Conservation (phyloP, 1,140 invertebrate genomes). For the Zaprionus ornatus region DNA sequence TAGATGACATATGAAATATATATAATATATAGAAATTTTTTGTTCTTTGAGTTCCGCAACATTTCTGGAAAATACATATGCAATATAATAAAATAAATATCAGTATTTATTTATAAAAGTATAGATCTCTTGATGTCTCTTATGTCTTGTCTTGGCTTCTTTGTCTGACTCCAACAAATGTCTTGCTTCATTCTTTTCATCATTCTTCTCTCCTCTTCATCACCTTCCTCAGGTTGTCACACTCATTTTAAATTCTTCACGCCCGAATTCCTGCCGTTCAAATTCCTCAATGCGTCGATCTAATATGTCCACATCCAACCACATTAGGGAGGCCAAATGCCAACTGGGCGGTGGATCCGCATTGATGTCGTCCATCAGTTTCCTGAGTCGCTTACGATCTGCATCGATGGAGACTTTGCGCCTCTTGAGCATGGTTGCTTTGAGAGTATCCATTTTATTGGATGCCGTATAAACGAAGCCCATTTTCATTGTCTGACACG, state of each 20-base stretch:
- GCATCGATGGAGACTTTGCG: neutral
- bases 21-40: neutral
- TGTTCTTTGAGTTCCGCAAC: too few species aligned
- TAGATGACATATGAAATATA: neutral
- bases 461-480: neutral
- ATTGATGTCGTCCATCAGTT: constrained; percentile 6
- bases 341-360: constrained; percentile 21
- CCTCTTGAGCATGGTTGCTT: neutral
- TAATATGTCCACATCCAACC: constrained; percentile 20
- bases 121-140: neutral
- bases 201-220: neutral
- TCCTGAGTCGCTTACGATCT: neutral
- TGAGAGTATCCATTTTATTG: neutral
- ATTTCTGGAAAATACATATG: neutral
- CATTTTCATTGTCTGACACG: neutral
- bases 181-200: neutral
- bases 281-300: constrained; percentile 10
- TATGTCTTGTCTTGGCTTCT: too few species aligned
- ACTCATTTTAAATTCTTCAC: neutral
- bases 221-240: neutral
- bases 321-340: constrained; percentile 10
- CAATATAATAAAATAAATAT: too few species aligned
- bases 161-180: too few species aligned
- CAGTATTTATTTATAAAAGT: neutral
- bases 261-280: neutral